Conservation (phyloP, 2,113 vertebrate species). For the Oriolus oriolus region DNA sequence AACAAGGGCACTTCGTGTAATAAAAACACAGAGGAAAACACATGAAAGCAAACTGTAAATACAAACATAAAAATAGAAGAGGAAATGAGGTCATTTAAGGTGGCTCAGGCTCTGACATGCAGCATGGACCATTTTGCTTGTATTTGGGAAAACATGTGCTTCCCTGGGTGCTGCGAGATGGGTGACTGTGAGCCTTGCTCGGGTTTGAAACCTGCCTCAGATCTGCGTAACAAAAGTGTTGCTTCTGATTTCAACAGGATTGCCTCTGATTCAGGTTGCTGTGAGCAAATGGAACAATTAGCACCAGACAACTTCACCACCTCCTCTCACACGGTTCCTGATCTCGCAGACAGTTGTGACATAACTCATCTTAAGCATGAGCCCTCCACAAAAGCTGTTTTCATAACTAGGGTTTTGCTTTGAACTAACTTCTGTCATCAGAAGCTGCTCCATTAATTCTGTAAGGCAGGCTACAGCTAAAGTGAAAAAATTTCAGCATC, state of each 20-base stretch:
- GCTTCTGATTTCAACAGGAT: not conserved
- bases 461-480: not conserved
- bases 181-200: not conserved
- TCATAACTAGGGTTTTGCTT: constrained; percentile 10
- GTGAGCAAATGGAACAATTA: constrained; percentile 33
- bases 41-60: constrained; percentile 7
- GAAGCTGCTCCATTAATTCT: constrained; percentile 29
- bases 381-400: constrained; percentile 26
- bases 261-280: constrained; percentile 7
- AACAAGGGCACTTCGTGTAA: not conserved
- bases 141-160: not conserved
- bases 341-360: constrained; percentile 35
- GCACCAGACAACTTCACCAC: constrained; percentile 23
- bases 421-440: constrained; percentile 35
- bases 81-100: not conserved
- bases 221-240: not conserved
- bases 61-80: not conserved
- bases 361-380: not conserved
- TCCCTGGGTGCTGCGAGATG: not conserved
- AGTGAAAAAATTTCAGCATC: not conserved
- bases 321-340: not conserved
- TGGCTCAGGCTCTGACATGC: not conserved
- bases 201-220: not conserved
- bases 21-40: not conserved
- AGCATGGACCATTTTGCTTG: not conserved